phyloP scores from a whole-genome alignment of 2,113 vertebrate species.

The Corythornis vintsioides region DNA sequence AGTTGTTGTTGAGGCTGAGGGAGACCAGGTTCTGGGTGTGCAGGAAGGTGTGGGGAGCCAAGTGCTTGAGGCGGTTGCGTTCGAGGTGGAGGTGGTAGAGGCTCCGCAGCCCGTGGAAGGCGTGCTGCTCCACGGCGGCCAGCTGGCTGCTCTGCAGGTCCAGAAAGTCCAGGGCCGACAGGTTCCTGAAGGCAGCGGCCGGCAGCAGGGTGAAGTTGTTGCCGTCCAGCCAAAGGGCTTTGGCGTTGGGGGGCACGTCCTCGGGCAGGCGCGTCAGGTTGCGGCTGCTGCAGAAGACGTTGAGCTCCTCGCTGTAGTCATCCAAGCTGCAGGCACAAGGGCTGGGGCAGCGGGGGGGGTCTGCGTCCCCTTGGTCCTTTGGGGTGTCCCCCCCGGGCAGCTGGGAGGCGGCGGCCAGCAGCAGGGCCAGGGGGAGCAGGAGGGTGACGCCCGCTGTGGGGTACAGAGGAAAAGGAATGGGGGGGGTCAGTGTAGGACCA shows the following conservation, averaged over 20 bases:
- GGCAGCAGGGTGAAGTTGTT: constrained; percentile 86
- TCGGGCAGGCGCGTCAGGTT: constrained; percentile 82
- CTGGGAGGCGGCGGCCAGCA: not conserved
- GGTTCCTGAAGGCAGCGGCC: constrained; percentile 79
- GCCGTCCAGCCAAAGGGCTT: constrained; percentile 89
- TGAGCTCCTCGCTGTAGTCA: constrained; percentile 85
- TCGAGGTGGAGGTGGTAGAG: constrained; percentile 90
- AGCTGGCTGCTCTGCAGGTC: constrained; percentile 89
- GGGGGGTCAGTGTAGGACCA: rapidly evolving
- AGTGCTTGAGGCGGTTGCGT: constrained; percentile 81
- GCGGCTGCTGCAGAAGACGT: constrained; percentile 88
- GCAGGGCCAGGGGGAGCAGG: constrained; percentile 52
- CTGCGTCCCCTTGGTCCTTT: constrained; percentile 17
- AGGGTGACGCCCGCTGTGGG: not conserved
- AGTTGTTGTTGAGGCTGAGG: constrained; percentile 90
- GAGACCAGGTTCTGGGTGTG: constrained; percentile 87
- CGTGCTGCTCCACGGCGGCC: constrained; percentile 80
- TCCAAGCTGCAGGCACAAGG: constrained; percentile 84
- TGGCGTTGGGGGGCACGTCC: constrained; percentile 77
- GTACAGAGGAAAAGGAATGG: not conserved
- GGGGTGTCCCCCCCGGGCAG: not conserved
- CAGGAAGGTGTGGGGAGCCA: constrained; percentile 81
- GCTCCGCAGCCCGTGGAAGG: constrained; percentile 81
- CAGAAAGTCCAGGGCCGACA: constrained; percentile 86
- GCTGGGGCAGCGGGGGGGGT: constrained; percentile 79